phyloP scores from a whole-genome alignment of 2,113 vertebrate species.

The Gadus macrocephalus region DNA sequence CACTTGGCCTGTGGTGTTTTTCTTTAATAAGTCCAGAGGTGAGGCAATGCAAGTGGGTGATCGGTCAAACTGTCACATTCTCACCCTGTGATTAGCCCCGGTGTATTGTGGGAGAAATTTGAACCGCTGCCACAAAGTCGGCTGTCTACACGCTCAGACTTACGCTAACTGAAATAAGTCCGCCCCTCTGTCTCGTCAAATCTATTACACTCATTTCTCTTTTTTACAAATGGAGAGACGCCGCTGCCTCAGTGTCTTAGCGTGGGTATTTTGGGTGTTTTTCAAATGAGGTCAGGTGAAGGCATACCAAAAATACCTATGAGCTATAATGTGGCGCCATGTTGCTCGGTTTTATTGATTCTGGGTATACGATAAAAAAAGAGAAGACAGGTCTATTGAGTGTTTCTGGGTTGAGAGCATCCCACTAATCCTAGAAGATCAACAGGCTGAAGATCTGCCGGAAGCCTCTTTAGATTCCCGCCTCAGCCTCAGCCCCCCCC shows the following conservation, averaged over 20 bases:
- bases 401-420: background rate
- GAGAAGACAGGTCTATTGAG: background rate
- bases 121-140: conserved; percentile 34
- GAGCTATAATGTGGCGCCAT: background rate
- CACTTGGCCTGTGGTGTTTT: conserved; percentile 59
- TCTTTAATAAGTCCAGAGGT: conserved; percentile 71
- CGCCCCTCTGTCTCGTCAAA: too few species aligned
- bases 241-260: background rate
- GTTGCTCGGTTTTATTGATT: background rate
- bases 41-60: conserved; percentile 56
- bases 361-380: background rate
- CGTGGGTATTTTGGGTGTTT: conserved; percentile 11
- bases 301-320: conserved; percentile 7
- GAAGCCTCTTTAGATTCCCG: background rate
- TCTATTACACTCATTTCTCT: too few species aligned
- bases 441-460: background rate
- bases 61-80: conserved; percentile 63
- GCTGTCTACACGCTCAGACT: conserved; percentile 20
- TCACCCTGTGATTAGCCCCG: conserved; percentile 49
- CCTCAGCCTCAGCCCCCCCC: background rate
- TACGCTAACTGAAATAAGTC: conserved; percentile 11
- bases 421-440: background rate
- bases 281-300: background rate
- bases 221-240: too few species aligned
- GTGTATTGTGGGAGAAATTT: conserved; percentile 46